Evolutionary conservation across 2,888 invertebrate species (phyloP), one percentile per base, ranked within the genome.

Genomic region (Ormia ochracea): DNA sequence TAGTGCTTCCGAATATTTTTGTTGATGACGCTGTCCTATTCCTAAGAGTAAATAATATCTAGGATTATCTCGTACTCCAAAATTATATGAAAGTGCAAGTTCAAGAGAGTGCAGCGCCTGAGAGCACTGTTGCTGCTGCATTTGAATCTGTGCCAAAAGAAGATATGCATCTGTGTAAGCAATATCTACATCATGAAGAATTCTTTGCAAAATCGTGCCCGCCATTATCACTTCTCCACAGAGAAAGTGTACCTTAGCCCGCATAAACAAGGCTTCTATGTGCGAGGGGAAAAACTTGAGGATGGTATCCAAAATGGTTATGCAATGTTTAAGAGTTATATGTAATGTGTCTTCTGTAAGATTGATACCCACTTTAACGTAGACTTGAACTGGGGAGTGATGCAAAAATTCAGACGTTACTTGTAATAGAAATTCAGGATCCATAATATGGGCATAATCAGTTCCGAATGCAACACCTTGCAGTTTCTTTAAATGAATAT

Each of bases 51-150:
- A 92, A 90, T 98, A 96, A 87, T 96, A 99, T 87, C 97, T 91
- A 0, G 98, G 96, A 89, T 96, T 95, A 78, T 98, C 97, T 82
- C 98, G 91, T 0, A 98, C 94, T 90, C 96, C 94, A 87, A 99
- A 98, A 89, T 98, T 96, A 86, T 96, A 95, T 86, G 97, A 97
- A 12, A 98, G 90, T 72, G 96, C 97, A 82, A 95, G 93, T 90
- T 98, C 98, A 52, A 99, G 90, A 69, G 94, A 94, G 87, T 97
- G 96, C 10, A 94, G 92, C 0, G 98, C 98, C 86, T 94, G 92
- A 17, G 94, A 92, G 84, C 92, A 95, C 52, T 92, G 91, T 41
- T 92, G 91, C 85, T 93, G 93, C 74, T 93, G 93, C 5, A 96
- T 92, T 82, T 95, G 93, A 65, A 97, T 95, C 89, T 96, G 94